Percentiles rank a stretch among this genome's conserved stretches.
These are phyloP conservation scores for Isaurus tuberculatus DNA, from an alignment of 92 coral and sea anemone genomes.

Conservation along the genomic window DNA sequence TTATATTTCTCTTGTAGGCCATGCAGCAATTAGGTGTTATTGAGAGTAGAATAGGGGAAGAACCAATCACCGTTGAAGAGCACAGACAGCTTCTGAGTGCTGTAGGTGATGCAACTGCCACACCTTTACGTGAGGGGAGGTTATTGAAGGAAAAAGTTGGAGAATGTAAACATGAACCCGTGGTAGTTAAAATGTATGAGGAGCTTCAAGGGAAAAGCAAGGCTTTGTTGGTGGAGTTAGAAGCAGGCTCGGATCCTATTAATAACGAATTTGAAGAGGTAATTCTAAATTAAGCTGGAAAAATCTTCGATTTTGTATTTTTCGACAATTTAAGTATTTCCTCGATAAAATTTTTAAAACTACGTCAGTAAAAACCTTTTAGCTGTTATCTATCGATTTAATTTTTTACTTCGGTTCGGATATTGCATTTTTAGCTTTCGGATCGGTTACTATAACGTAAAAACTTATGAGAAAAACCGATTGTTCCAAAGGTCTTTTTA, in stretches of 20 bases:
- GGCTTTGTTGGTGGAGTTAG: constrained; percentile 79
- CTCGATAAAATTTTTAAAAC: no score
- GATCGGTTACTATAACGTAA: no score
- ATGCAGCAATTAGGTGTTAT: constrained; percentile 79
- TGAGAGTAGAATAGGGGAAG: constrained; percentile 75
- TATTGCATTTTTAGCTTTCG: no score
- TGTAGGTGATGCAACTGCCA: constrained; percentile 88
- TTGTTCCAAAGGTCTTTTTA: no score
- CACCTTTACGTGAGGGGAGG: constrained; percentile 88
- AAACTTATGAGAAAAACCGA: no score
- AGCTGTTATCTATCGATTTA: no score
- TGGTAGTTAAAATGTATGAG: constrained; percentile 89
- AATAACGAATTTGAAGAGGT: constrained; percentile 91
- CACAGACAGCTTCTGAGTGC: constrained; percentile 84
- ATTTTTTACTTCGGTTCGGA: no score
- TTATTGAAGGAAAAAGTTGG: constrained; percentile 80
- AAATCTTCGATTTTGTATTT: no score
- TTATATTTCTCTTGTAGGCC: constrained; percentile 64
- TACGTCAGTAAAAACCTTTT: no score
- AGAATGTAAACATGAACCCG: constrained; percentile 77
- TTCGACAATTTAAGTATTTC: no score
- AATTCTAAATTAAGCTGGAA: background rate
- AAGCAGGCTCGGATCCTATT: constrained; percentile 71
- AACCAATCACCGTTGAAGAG: constrained; percentile 77
- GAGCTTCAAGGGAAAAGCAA: constrained; percentile 89